A percentile compares a stretch with the other conserved stretches of the same genome.
Conservation (phyloP, 2,888 invertebrate species). For the Spodoptera exigua region DNA sequence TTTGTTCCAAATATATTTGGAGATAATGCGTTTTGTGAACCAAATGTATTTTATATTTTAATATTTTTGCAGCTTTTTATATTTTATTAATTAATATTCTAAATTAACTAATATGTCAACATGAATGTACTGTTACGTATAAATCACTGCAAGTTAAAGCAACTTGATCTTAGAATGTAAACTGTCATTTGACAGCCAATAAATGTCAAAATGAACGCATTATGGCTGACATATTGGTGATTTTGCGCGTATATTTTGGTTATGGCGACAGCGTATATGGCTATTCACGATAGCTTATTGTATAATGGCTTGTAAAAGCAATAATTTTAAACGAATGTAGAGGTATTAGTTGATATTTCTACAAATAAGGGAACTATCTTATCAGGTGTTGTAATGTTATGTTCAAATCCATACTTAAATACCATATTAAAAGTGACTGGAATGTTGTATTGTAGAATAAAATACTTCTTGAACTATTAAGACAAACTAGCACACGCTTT, state of each 20-base stretch:
- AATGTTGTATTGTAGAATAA: no score
- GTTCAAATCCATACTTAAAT: no score
- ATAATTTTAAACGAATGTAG: background rate
- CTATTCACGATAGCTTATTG: slow-evolving; percentile 6
- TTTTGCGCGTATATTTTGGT: slow-evolving; percentile 35
- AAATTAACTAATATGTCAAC: slow-evolving; percentile 36
- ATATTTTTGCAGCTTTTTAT: no score
- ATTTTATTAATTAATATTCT: no score
- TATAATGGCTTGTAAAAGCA: slow-evolving; percentile 3
- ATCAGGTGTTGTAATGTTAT: no score
- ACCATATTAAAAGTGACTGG: no score
- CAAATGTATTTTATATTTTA: no score
- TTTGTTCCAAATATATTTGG: slow-evolving; percentile 1
- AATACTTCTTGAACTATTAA: no score
- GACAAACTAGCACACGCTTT: no score
- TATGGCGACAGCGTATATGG: slow-evolving; percentile 7
- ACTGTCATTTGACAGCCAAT: slow-evolving; percentile 40
- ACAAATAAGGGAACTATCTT: no score
- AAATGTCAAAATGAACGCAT: slow-evolving; percentile 39
- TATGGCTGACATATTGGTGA: slow-evolving; percentile 42
- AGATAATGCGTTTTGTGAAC: slow-evolving; percentile 7
- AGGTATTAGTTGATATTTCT: background rate
- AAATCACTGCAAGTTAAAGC: slow-evolving; percentile 31
- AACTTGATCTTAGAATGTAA: slow-evolving; percentile 32
- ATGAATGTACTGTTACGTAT: slow-evolving; percentile 19